Evolutionary conservation across 2,113 vertebrate genomes (phyloP).

Genomic region (Trogon surrucura): DNA sequence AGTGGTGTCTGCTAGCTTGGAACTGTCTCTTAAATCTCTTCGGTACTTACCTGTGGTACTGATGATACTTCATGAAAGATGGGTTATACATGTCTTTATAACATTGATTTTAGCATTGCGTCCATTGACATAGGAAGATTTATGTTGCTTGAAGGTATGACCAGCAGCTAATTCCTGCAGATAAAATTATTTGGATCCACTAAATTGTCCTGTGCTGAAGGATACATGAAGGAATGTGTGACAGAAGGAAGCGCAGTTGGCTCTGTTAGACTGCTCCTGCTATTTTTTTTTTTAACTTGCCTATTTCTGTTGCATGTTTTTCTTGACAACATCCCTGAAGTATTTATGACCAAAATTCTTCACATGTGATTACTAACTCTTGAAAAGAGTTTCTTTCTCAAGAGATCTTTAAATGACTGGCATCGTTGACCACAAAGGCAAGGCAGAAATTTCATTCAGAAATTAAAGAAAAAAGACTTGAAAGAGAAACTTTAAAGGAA

Average conservation of each 20-base stretch:
- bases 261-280: neutral
- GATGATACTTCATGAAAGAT: neutral
- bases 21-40: neutral
- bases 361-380: slow-evolving; percentile 41
- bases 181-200: neutral
- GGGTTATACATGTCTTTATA: neutral
- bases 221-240: neutral
- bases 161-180: neutral
- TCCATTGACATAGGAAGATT: neutral
- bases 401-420: slow-evolving; percentile 3
- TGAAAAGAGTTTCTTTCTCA: slow-evolving; percentile 21
- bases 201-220: neutral
- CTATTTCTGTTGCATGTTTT: slow-evolving; percentile 48
- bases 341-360: slow-evolving; percentile 58
- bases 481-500: slow-evolving; percentile 28
- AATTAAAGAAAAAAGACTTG: slow-evolving; percentile 43
- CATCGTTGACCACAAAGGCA: slow-evolving; percentile 31
- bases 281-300: neutral
- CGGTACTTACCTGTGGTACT: neutral
- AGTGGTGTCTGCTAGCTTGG: neutral
- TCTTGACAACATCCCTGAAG: slow-evolving; percentile 46
- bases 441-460: slow-evolving; percentile 59
- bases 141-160: neutral
- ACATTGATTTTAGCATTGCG: neutral
- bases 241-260: neutral